These are phyloP conservation scores for Pygmarrhopalites habei DNA, from an alignment of 1,140 invertebrate genomes.

Conservation along the genomic window DNA sequence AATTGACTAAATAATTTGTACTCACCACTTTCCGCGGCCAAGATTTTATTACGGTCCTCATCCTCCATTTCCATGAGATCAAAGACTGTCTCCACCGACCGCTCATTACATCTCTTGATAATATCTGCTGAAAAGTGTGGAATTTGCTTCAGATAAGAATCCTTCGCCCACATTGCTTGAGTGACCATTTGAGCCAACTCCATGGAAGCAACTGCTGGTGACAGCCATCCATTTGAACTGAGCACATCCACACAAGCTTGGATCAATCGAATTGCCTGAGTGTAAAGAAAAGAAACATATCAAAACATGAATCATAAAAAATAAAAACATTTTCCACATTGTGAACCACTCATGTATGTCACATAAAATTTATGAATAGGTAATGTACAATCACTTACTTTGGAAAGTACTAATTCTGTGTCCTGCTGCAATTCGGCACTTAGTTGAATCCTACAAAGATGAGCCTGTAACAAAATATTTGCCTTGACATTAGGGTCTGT, in stretches of 20 bases:
- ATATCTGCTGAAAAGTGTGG: constrained; percentile 90
- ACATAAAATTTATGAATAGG: too few relatives aligned
- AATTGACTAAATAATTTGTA: constrained; percentile 81
- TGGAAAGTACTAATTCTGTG: constrained; percentile 82
- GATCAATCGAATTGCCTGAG: constrained; percentile 70
- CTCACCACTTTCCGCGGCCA: constrained; percentile 67
- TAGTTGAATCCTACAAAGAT: constrained; percentile 86
- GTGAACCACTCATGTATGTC: too few relatives aligned
- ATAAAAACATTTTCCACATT: too few relatives aligned
- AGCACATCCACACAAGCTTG: constrained; percentile 98
- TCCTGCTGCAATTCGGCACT: constrained; percentile 95
- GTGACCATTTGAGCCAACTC: constrained; percentile 99
- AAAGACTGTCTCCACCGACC: constrained; percentile 91
- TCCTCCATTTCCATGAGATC: constrained; percentile 99
- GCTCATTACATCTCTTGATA: constrained; percentile 83
- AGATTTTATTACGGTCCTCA: constrained; percentile 74
- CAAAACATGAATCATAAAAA: background rate
- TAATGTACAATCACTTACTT: constrained; percentile 47
- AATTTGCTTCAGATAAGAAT: constrained; percentile 93
- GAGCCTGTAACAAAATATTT: constrained; percentile 90
- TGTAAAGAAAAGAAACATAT: constrained; percentile 2
- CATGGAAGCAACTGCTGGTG: constrained; percentile 97
- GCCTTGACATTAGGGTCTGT: constrained; percentile 98
- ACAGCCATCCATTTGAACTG: constrained; percentile 95
- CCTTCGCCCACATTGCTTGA: constrained; percentile 99